These are phyloP conservation scores for Synergus gifuensis DNA, from an alignment of 2,888 invertebrate species.

Conservation along the genomic window DNA sequence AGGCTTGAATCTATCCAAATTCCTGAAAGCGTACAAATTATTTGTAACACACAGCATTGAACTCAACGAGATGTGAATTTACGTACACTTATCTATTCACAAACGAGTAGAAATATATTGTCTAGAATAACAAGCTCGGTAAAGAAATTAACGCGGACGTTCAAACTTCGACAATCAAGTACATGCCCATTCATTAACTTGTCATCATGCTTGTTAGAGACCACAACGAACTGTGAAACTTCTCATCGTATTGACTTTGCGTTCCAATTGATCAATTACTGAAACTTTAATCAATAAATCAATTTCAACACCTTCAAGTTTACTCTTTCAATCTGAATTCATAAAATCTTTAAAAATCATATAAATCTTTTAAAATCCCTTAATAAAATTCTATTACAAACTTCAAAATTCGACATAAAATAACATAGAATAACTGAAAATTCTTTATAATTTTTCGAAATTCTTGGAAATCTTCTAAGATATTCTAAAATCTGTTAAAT, in stretches of 20 bases:
- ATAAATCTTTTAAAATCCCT: too few relatives aligned
- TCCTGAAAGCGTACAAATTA: slow-evolving; percentile 24
- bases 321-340: too few relatives aligned
- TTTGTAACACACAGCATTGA: slow-evolving; percentile 2
- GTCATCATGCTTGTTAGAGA: not conserved
- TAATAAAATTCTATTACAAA: too few relatives aligned
- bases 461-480: too few relatives aligned
- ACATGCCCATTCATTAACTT: not conserved
- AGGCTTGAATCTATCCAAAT: slow-evolving; percentile 19
- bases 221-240: not conserved
- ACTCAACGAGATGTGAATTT: slow-evolving; percentile 26
- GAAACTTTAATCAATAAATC: not conserved
- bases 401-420: too few relatives aligned
- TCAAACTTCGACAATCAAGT: slow-evolving; percentile 23
- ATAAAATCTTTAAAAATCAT: too few relatives aligned
- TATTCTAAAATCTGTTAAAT: too few relatives aligned
- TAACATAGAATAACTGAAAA: too few relatives aligned
- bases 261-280: not conserved
- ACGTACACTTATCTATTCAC: not conserved
- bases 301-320: not conserved
- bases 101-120: slow-evolving; percentile 1
- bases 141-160: not conserved
- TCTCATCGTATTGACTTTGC: not conserved
- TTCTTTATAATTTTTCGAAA: too few relatives aligned
- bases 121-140: not conserved